Evolutionary conservation across 2,797 vertebrate species (phyloP).

Genomic region (Pipistrellus nathusii): DNA sequence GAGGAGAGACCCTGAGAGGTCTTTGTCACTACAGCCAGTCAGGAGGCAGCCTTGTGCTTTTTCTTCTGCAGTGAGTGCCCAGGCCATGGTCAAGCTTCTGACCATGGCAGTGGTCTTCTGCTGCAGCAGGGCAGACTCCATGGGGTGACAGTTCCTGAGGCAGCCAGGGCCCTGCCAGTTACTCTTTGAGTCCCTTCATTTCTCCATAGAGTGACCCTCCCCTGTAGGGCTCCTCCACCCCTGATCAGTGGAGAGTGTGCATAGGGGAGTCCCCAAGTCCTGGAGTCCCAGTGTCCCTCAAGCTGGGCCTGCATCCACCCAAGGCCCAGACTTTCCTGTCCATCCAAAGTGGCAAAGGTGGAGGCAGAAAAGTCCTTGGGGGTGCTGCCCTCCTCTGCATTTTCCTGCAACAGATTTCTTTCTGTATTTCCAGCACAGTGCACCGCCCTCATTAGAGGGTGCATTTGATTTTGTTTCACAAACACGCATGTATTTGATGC

Average conservation of each 20-base stretch:
- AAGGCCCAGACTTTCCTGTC: too few species aligned
- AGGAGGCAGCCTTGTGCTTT: not conserved
- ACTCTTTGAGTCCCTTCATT: not conserved
- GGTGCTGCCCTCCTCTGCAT: too few species aligned
- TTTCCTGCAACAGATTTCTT: too few species aligned
- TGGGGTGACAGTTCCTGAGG: not conserved
- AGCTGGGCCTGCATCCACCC: too few species aligned
- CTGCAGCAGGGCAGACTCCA: accelerated
- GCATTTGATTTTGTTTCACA: not conserved
- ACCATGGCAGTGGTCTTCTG: not conserved
- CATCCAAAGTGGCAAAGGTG: too few species aligned
- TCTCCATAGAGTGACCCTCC: not conserved
- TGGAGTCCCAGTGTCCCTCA: not conserved
- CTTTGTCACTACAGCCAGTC: not conserved
- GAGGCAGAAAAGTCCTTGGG: too few species aligned
- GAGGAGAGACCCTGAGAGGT: not conserved
- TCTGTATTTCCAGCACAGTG: too few species aligned
- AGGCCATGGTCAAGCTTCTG: not conserved
- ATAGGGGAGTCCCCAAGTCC: not conserved
- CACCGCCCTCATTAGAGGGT: too few species aligned
- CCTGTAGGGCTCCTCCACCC: not conserved
- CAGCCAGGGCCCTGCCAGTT: not conserved
- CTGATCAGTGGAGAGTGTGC: too few species aligned
- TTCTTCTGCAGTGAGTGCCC: not conserved
- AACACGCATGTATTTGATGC: not conserved